Evolutionary conservation across 1,140 invertebrate genomes (phyloP).

Genomic region (Asbolus verrucosus): DNA sequence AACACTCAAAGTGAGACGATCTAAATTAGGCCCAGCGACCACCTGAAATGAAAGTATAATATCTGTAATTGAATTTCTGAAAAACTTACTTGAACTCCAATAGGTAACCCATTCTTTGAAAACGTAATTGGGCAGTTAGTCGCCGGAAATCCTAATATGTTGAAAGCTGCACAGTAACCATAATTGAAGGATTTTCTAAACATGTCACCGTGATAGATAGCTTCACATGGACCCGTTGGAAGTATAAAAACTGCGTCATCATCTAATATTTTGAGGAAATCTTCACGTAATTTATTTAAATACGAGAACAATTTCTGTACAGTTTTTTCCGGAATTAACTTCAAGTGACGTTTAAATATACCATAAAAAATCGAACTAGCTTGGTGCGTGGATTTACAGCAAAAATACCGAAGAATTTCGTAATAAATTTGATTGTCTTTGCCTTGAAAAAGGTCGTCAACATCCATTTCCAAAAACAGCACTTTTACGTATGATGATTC

Average conservation of each 20-base stretch:
- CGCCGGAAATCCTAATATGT: constrained; percentile 85
- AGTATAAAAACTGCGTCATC: constrained; percentile 85
- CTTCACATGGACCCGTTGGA: constrained; percentile 81
- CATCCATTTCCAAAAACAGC: constrained; percentile 70
- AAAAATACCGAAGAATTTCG: constrained; percentile 62
- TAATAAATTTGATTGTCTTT: constrained; percentile 64
- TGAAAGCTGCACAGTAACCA: constrained; percentile 86
- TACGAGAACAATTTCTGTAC: constrained; percentile 67
- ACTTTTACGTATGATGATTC: constrained; percentile 71
- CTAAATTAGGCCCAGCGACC: constrained; percentile 75
- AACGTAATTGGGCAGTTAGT: constrained; percentile 85
- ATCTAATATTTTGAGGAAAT: constrained; percentile 75
- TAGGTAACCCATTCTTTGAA: constrained; percentile 79
- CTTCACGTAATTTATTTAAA: constrained; percentile 68
- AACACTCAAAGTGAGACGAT: constrained; percentile 83
- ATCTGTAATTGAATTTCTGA: too few species aligned
- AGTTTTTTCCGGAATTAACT: constrained; percentile 67
- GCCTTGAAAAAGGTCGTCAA: constrained; percentile 73
- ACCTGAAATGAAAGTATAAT: constrained; percentile 64
- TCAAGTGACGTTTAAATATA: constrained; percentile 67
- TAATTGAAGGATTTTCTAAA: constrained; percentile 80
- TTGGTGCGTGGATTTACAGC: constrained; percentile 70
- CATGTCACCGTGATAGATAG: constrained; percentile 82
- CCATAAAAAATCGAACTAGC: constrained; percentile 70
- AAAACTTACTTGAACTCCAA: constrained; percentile 79